Evolutionary conservation across 2,888 invertebrate species (phyloP).

Genomic region (Pristionchus arcanus): DNA sequence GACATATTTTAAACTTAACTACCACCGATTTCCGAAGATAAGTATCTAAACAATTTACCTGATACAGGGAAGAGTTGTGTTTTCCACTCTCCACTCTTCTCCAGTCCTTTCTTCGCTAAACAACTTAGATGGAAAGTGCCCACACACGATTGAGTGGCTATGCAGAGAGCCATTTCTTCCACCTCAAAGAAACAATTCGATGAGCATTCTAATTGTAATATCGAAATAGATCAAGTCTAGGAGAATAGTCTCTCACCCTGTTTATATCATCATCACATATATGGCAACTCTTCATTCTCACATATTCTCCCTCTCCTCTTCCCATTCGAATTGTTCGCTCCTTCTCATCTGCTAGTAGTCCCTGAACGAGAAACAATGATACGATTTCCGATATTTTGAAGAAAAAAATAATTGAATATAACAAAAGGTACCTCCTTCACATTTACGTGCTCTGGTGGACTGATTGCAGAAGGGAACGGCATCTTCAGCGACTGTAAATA

Average conservation of each 20-base stretch:
- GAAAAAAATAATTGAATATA: too few relatives aligned
- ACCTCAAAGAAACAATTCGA: background rate
- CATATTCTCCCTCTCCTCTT: slow-evolving; percentile 39
- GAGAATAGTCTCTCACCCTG: background rate
- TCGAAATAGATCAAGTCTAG: background rate
- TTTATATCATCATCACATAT: slow-evolving; percentile 22
- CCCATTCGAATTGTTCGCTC: slow-evolving; percentile 16
- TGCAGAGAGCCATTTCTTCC: background rate
- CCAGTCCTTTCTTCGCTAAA: slow-evolving; percentile 66
- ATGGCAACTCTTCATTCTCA: background rate
- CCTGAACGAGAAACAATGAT: background rate
- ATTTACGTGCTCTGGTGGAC: background rate
- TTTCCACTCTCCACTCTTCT: slow-evolving; percentile 37
- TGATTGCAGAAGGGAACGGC: slow-evolving; percentile 18
- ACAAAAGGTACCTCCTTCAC: background rate
- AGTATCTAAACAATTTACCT: background rate
- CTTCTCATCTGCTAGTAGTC: slow-evolving; percentile 30
- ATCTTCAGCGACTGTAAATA: slow-evolving; percentile 1
- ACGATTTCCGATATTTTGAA: background rate
- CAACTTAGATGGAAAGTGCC: slow-evolving; percentile 69
- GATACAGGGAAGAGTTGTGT: slow-evolving; percentile 18
- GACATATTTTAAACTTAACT: background rate
- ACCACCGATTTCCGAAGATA: background rate
- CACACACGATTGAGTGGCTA: slow-evolving; percentile 56
- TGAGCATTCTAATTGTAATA: background rate